Conservation (phyloP, 1,140 invertebrate genomes). For the Hycleus phaleratus region DNA sequence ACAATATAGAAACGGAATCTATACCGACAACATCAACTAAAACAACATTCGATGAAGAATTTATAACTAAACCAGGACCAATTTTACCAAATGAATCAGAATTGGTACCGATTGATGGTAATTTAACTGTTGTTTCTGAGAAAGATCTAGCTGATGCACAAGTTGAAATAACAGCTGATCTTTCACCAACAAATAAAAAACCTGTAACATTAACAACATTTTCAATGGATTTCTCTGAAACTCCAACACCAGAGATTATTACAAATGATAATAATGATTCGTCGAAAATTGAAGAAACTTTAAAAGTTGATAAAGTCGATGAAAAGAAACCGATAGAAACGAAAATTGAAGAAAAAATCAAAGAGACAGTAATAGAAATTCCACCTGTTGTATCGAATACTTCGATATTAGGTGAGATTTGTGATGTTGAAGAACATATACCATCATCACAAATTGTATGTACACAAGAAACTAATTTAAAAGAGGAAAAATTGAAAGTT, state of each 20-base stretch:
- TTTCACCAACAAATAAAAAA: slow-evolving; percentile 22
- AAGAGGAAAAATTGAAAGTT: neutral
- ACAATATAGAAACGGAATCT: slow-evolving; percentile 1
- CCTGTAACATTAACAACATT: slow-evolving; percentile 29
- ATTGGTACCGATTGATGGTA: slow-evolving; percentile 29
- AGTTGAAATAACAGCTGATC: slow-evolving; percentile 36
- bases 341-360: neutral
- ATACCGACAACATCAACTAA: neutral
- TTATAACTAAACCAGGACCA: slow-evolving; percentile 3
- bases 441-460: slow-evolving; percentile 29
- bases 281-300: neutral
- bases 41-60: neutral
- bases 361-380: no score
- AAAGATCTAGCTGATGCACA: slow-evolving; percentile 36
- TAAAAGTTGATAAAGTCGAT: no score
- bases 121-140: slow-evolving; percentile 36
- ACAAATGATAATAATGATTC: neutral
- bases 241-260: slow-evolving; percentile 4
- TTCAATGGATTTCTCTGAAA: slow-evolving; percentile 33
- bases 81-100: slow-evolving; percentile 20
- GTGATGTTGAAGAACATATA: slow-evolving; percentile 31
- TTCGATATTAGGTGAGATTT: slow-evolving; percentile 3
- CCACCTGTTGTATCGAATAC: neutral
- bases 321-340: no score
- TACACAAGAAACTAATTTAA: slow-evolving; percentile 16